Percentiles rank a stretch among this genome's conserved stretches.
These are phyloP conservation scores for Lampris incognitus DNA, from an alignment of 2,113 vertebrate species.

Conservation along the genomic window DNA sequence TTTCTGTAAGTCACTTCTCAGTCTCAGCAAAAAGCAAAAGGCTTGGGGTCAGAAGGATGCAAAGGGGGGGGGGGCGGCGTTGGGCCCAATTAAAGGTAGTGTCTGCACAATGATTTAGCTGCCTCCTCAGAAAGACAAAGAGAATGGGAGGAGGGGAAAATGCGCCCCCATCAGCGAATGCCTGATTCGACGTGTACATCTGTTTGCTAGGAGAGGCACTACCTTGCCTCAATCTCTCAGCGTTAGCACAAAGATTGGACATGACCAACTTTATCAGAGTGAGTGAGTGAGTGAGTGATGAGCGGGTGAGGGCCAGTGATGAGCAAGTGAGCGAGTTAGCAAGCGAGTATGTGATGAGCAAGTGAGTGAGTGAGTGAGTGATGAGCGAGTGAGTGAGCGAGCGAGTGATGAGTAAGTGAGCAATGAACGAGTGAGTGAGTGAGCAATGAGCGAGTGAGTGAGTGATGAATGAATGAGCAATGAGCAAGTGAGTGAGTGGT, in stretches of 20 bases:
- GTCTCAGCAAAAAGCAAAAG: constrained; percentile 16
- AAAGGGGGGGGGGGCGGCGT: neutral
- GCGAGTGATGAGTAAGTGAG: no score
- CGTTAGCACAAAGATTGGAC: constrained; percentile 1
- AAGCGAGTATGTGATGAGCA: no score
- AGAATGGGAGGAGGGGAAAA: constrained; percentile 6
- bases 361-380: no score
- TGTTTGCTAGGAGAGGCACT: neutral
- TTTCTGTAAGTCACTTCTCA: constrained; percentile 13
- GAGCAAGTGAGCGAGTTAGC: neutral
- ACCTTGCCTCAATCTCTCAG: neutral
- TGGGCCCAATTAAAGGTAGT: constrained; percentile 25
- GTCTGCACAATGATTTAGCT: constrained; percentile 13
- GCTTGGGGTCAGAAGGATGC: neutral
- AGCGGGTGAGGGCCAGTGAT: neutral
- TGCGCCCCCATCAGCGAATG: neutral
- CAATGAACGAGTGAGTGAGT: no score
- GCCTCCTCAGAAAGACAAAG: constrained; percentile 21
- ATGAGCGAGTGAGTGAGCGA: no score
- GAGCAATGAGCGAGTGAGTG: no score
- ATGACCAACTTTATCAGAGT: neutral
- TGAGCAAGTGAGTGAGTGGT: no score
- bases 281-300: no score
- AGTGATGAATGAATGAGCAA: no score
- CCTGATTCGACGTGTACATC: neutral